A percentile compares a stretch with the other conserved stretches of the same genome.
Evolutionary conservation across 1,140 invertebrate genomes (phyloP).

Genomic region (Asobara japonica): DNA sequence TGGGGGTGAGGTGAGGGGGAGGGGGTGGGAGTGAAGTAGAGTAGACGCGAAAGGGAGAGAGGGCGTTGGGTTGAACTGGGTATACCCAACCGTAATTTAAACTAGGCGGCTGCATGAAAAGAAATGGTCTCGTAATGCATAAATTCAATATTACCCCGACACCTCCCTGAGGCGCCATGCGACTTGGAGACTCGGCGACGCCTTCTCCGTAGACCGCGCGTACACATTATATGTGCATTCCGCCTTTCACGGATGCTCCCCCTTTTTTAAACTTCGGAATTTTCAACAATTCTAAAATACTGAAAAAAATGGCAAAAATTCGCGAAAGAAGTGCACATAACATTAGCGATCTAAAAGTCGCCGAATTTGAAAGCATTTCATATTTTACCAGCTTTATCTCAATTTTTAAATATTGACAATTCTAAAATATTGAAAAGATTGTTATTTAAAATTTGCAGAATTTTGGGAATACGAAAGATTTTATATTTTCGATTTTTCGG

Average conservation of each 20-base stretch:
- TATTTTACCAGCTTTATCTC: too few species aligned
- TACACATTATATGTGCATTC: neutral
- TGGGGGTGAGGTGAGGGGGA: neutral
- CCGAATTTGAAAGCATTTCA: too few species aligned
- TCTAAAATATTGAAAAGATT: too few species aligned
- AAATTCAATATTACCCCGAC: conserved; percentile 39
- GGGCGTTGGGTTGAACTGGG: neutral
- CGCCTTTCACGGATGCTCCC: neutral
- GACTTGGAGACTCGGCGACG: conserved; percentile 24
- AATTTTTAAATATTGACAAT: too few species aligned
- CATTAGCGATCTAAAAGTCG: too few species aligned
- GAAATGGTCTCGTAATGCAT: conserved; percentile 34
- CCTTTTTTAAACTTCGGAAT: neutral
- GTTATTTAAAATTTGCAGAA: too few species aligned
- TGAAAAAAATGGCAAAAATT: too few species aligned
- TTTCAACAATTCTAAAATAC: too few species aligned
- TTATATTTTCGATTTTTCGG: too few species aligned
- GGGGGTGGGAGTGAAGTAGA: neutral
- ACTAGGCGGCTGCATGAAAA: conserved; percentile 21
- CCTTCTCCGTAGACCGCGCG: neutral
- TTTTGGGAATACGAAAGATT: too few species aligned
- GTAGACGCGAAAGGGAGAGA: neutral
- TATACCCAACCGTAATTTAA: conserved; percentile 12
- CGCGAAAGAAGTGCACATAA: too few species aligned
- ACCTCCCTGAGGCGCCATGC: conserved; percentile 21